phyloP scores from a whole-genome alignment of 1,140 invertebrate genomes.

The Palaemon carinicauda region DNA sequence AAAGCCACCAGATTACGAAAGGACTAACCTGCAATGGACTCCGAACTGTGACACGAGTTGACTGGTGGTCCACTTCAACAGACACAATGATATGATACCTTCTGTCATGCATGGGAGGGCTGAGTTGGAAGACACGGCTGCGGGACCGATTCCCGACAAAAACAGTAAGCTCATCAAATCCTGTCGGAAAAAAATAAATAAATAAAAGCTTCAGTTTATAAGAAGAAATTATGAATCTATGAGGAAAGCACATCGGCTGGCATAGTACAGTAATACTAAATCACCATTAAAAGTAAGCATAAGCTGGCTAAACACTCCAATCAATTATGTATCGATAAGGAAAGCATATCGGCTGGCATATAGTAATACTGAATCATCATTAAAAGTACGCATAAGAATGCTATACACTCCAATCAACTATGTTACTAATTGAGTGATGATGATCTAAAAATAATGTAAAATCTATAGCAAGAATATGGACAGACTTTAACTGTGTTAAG shows the following conservation, averaged over 20 bases:
- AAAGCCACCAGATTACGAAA: background rate
- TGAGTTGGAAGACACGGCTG: conserved; percentile 50
- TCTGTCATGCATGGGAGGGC: conserved; percentile 21
- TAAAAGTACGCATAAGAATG: background rate
- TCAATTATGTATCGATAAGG: too few relatives aligned
- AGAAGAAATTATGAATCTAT: background rate
- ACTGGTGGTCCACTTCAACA: conserved; percentile 71
- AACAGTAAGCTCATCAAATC: conserved; percentile 54
- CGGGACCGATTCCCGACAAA: conserved; percentile 53
- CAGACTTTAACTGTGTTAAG: too few relatives aligned
- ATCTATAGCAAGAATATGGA: too few relatives aligned
- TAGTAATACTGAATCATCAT: background rate
- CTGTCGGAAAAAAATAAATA: conserved; percentile 6
- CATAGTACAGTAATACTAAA: background rate
- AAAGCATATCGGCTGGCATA: too few relatives aligned
- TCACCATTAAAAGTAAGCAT: background rate
- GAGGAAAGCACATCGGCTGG: background rate
- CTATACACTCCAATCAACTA: background rate
- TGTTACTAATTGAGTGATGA: too few relatives aligned
- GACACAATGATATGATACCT: conserved; percentile 76
- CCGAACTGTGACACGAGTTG: conserved; percentile 73
- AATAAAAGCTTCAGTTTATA: background rate
- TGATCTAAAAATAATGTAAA: too few relatives aligned
- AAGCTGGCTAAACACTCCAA: background rate
- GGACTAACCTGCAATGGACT: conserved; percentile 78